Conservation (phyloP, 1,140 invertebrate species). For the Leptinotarsa lineolata region DNA sequence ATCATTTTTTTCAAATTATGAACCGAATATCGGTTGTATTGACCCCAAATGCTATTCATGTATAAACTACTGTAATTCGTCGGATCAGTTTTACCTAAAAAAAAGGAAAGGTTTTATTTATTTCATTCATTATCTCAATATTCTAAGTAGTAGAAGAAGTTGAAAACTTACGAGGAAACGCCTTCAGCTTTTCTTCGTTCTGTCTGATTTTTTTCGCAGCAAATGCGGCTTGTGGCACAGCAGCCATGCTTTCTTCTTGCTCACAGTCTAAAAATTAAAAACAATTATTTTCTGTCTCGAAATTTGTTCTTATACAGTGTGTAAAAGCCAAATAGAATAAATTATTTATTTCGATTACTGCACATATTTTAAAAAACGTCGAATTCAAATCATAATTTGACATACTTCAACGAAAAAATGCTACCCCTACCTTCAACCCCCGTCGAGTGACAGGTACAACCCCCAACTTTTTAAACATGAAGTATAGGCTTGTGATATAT, state of each 20-base stretch:
- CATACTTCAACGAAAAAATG: no score
- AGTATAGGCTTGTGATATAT: no score
- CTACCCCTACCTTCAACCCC: no score
- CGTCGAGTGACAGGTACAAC: no score
- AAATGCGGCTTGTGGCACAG: conserved; percentile 63
- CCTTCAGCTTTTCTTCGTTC: conserved; percentile 54
- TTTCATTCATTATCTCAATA: conserved; percentile 27
- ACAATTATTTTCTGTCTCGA: not conserved
- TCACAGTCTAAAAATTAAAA: conserved; percentile 29
- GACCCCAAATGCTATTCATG: conserved; percentile 89
- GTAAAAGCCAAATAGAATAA: no score
- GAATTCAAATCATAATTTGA: no score
- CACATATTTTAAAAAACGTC: no score
- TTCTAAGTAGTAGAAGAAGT: conserved; percentile 26
- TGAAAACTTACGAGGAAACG: conserved; percentile 49
- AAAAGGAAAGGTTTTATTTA: not conserved
- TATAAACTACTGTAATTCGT: conserved; percentile 82
- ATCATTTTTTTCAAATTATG: conserved; percentile 83
- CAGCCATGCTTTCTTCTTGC: conserved; percentile 55
- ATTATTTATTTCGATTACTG: no score
- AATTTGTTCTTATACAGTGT: not conserved
- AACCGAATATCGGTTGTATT: conserved; percentile 84
- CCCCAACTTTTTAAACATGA: no score
- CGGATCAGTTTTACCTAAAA: conserved; percentile 55
- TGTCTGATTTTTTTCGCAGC: conserved; percentile 61